A percentile compares a stretch with the other conserved stretches of the same genome.
phyloP scores from a whole-genome alignment of 92 coral and sea anemone species.

The Zoanthus gigantus region DNA sequence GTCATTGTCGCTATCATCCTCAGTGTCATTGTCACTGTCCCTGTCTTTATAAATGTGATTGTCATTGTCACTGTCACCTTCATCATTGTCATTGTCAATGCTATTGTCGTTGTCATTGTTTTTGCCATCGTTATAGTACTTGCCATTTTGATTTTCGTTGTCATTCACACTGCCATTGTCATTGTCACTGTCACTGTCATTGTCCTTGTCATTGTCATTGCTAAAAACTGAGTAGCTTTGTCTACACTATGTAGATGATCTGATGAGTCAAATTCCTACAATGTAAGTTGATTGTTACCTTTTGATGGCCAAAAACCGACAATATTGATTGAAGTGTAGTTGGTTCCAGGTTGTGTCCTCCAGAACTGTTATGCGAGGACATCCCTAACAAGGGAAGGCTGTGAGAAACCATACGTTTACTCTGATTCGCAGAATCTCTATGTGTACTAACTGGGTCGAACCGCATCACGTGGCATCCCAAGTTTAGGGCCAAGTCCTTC shows the following conservation, averaged over 20 bases:
- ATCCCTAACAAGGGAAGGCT: slow-evolving; percentile 13
- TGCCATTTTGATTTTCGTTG: background rate
- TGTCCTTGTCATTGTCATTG: too few species aligned
- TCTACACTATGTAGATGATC: too few species aligned
- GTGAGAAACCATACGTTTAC: background rate
- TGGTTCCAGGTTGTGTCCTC: background rate
- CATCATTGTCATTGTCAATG: background rate
- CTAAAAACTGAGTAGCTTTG: too few species aligned
- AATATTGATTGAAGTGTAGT: slow-evolving; percentile 18
- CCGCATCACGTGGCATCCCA: slow-evolving; percentile 35
- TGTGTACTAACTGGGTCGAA: background rate
- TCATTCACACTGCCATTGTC: too few species aligned
- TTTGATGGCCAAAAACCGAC: slow-evolving; percentile 22
- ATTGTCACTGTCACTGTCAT: too few species aligned
- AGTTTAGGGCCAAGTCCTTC: background rate
- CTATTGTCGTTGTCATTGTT: background rate
- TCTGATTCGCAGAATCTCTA: background rate
- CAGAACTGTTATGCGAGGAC: background rate
- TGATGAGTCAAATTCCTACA: background rate
- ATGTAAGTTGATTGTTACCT: background rate
- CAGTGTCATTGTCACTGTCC: too few species aligned
- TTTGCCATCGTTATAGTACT: too few species aligned
- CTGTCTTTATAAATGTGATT: too few species aligned
- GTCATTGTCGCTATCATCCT: too few species aligned
- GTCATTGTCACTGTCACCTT: too few species aligned